Base-by-base conservation (phyloP, 2,797 vertebrate genomes). In the Brachyrhaphis roseni region DNA sequence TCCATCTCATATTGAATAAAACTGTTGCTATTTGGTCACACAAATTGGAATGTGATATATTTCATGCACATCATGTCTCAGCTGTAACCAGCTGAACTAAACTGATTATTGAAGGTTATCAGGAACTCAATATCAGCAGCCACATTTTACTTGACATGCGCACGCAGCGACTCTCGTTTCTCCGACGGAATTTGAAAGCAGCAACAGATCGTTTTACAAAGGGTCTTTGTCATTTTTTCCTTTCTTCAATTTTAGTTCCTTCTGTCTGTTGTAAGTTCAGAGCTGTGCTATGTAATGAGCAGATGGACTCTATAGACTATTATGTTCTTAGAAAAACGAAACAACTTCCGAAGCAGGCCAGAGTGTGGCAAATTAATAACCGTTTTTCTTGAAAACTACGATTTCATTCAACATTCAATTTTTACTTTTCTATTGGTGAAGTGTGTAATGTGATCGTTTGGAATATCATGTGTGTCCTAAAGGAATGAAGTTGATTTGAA, bases 181-280 rank as follows among this genome's bases (percentile, higher is more conserved):
- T 80, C 45, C 51, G 46, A 72, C 46, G n/a, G 74, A 28, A 0
- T 68, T 0, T 76, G 43, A 88, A 90, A 11, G 84, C 76, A 83
- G 47, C 82, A 34, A 31, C 77, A 34, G 53, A 39, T 15, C 15
- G 43, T 26, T 26, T 77, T 46, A 92, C 90, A 93, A 92, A 92
- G 86, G 49, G 26, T 66, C 82, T 87, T 86, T 85, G 77, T 86
- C 78, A 39, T 78, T 80, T 66, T 59, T 18, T 18, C 16, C 59
- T 64, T 64, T 20, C 53, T 77, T 68, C 76, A 59, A 5, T 31
- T 70, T 84, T 18, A 31, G 70, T 66, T 75, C 47, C 59, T 64
- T 34, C 16, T 64, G 20, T 64, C 31, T 64, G 15, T 36, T 64
- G 31, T 36, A 64, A 64, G 31, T 31, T 64, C 16, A 36, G 31